Base-by-base conservation (phyloP, 2,797 vertebrate species). In the Crypturellus tataupa region DNA sequence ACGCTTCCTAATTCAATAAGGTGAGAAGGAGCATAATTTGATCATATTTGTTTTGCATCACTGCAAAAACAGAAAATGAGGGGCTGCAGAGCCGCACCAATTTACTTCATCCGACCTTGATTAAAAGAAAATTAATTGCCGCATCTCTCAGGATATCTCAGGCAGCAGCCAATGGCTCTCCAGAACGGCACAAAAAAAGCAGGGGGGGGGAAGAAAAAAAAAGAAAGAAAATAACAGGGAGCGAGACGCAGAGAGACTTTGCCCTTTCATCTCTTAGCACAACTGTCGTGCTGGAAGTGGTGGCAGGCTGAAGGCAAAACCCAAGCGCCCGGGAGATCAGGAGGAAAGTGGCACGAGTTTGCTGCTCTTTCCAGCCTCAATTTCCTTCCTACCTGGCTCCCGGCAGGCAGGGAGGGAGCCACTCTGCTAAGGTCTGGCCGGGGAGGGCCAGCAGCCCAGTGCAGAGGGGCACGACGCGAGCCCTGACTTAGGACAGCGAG, bases 51-150 rank as follows among this genome's bases (percentile, higher is more conserved):
- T 99, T 99, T 99, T 99, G 99, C 99, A 99, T 99, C 98, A 98
- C 98, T 99, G 99, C 99, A 99, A 99, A 99, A 99, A 99, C 98
- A 99, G 99, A 99, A 99, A 99, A 99, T 99, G 99, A 99, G 99
- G 98, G 98, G 98, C 99, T 98, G 98, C 98, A 98, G 98, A 99
- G 98, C 99, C 97, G 98, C 98, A 98, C 99, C 99, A 99, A 99
- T 99, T 99, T 99, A 99, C 99, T 99, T 99, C 98, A 99, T 99
- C 99, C 98, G 98, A 99, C 99, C 99, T 99, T 99, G 99, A 99
- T 99, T 99, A 99, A 99, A 99, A 99, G 99, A 99, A 99, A 99
- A 99, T 99, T 99, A 99, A 99, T 99, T 99, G 99, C 99, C 97
- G 98, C 99, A 99, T 99, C 99, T 99, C 99, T 99, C 99, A 99